Evolutionary conservation across 2,888 invertebrate genomes (phyloP), one percentile per base, ranked within the genome.

Genomic region (Drosophila picticornis): DNA sequence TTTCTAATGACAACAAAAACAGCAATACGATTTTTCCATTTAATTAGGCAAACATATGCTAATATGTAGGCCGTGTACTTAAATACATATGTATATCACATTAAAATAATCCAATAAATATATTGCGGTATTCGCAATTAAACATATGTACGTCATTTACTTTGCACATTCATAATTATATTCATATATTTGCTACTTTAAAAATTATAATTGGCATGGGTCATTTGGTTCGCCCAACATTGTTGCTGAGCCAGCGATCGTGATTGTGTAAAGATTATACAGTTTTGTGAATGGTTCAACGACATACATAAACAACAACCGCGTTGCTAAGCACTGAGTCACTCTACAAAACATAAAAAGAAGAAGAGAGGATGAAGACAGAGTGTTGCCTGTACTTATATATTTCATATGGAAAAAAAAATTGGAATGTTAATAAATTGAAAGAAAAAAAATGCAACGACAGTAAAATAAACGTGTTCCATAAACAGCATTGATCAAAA

Each of bases 271-370:
- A 40, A 55, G 50, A 46, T 16, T 46, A 2, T 10, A 16, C 6
- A 13, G 22, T 34, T 65, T 77, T 29, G 52, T 79, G 65, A 74
- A 79, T 74, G 69, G 64, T 56, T 73, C 67, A 76, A 53, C 48
- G 61, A 50, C 40, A 40, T n/a, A 50, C 40, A 40, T n/a, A 19
- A 34, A 32, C 50, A 38, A 27, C 29, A 43, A 71, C 48, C 27
- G 55, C 25, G 25, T 27, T 9, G 48, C n/a, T 27, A 27, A 60
- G n/a, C 51, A 25, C 31, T 38, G 52, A 60, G 32, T 62, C 46
- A 61, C 31, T n/a, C 38, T 25, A 38, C 36, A 7, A 53, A 46
- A 34, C 25, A 27, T 13, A 11, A 25, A 22, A 31, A 3, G 25
- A n/a, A 69, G 4, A 27, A 59, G 38, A 38, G 9, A 19, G 38